Conservation (phyloP, 1,140 invertebrate genomes). For the Diachasma alloeum region DNA sequence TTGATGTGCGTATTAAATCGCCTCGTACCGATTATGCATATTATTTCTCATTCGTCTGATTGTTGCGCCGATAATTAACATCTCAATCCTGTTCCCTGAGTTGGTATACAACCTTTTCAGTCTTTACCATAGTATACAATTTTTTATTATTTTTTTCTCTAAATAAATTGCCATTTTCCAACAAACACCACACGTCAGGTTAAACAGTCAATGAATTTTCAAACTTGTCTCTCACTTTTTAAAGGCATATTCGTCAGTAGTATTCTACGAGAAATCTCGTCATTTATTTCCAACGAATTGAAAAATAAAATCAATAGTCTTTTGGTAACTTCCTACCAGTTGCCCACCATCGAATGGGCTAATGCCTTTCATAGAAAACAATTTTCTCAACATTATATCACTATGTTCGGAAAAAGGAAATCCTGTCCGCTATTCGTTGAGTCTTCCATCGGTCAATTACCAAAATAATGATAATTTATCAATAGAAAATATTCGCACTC, state of each 20-base stretch:
- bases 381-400: background rate
- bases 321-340: background rate
- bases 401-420: background rate
- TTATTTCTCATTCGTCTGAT: background rate
- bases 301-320: background rate
- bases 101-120: constrained; percentile 58
- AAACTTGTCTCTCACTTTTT: constrained; percentile 1
- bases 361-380: background rate
- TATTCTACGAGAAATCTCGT: constrained; percentile 7
- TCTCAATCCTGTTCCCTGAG: constrained; percentile 56
- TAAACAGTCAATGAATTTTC: constrained; percentile 37
- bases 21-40: background rate
- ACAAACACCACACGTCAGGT: constrained; percentile 42
- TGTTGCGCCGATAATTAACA: constrained; percentile 16
- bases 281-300: constrained; percentile 8
- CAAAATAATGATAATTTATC: too few relatives aligned
- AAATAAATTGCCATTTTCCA: constrained; percentile 36
- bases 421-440: too few relatives aligned
- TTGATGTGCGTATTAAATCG: constrained; percentile 42
- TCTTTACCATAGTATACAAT: constrained; percentile 44
- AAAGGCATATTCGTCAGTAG: constrained; percentile 26
- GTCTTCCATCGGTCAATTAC: too few relatives aligned
- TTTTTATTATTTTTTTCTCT: constrained; percentile 24
- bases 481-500: too few relatives aligned
- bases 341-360: background rate